Percentiles rank a stretch among this genome's conserved stretches.
Evolutionary conservation across 92 coral and sea anemone genomes (phyloP).

Genomic region (Pocillopora meandrina): DNA sequence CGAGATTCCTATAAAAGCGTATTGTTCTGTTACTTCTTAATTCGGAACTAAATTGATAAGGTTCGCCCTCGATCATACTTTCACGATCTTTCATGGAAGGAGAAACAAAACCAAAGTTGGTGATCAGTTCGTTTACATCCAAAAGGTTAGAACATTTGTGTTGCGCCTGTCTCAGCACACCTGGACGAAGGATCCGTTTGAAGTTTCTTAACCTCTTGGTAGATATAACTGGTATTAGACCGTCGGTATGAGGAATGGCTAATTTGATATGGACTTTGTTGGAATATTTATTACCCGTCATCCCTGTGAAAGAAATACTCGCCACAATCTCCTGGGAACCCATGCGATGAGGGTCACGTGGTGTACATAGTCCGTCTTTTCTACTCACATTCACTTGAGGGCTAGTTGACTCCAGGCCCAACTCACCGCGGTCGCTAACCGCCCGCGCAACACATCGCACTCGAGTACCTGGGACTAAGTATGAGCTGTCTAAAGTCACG

Average conservation of each 20-base stretch:
- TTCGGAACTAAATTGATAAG: slow-evolving; percentile 81
- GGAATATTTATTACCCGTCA: slow-evolving; percentile 68
- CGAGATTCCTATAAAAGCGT: slow-evolving; percentile 83
- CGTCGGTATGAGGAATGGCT: slow-evolving; percentile 91
- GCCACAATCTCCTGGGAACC: slow-evolving; percentile 92
- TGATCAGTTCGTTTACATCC: slow-evolving; percentile 66
- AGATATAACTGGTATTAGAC: slow-evolving; percentile 88
- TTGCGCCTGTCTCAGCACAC: slow-evolving; percentile 82
- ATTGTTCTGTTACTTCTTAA: slow-evolving; percentile 88
- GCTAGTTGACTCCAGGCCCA: slow-evolving; percentile 88
- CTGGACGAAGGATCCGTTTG: slow-evolving; percentile 73
- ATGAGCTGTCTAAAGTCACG: slow-evolving; percentile 87
- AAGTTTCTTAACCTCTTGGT: slow-evolving; percentile 74
- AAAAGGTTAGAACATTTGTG: slow-evolving; percentile 91
- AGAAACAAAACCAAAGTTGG: slow-evolving; percentile 78
- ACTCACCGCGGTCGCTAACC: slow-evolving; percentile 71
- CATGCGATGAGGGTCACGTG: slow-evolving; percentile 78
- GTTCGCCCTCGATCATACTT: slow-evolving; percentile 71
- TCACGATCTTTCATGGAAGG: slow-evolving; percentile 58
- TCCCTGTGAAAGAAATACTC: slow-evolving; percentile 87
- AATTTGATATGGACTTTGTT: slow-evolving; percentile 89
- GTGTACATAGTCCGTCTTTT: slow-evolving; percentile 75
- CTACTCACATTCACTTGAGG: slow-evolving; percentile 63
- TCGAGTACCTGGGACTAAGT: slow-evolving; percentile 83
- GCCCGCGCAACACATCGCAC: slow-evolving; percentile 93